A percentile compares a stretch with the other conserved stretches of the same genome.
Conservation (phyloP, 2,888 invertebrate species). For the Xylophagus ater region DNA sequence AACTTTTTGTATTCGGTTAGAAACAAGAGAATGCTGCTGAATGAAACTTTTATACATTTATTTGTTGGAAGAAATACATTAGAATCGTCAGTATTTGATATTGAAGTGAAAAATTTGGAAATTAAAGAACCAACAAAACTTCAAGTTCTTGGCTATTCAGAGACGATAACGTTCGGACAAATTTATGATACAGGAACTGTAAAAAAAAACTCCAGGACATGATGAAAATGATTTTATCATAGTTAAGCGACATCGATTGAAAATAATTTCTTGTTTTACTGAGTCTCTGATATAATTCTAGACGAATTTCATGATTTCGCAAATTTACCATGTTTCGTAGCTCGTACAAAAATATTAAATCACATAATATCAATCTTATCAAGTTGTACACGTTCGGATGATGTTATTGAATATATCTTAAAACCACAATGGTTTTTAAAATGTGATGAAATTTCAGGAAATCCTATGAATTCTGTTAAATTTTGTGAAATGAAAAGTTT, state of each 20-base stretch:
- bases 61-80: slow-evolving; percentile 83
- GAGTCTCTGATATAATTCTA: slow-evolving; percentile 58
- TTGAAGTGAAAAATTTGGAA: slow-evolving; percentile 67
- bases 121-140: slow-evolving; percentile 55
- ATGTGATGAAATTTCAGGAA: slow-evolving; percentile 60
- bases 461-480: slow-evolving; percentile 55
- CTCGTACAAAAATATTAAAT: slow-evolving; percentile 49
- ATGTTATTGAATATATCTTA: slow-evolving; percentile 76
- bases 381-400: slow-evolving; percentile 78
- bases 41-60: slow-evolving; percentile 70
- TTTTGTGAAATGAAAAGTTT: slow-evolving; percentile 56
- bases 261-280: too few species aligned
- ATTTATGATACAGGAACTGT: slow-evolving; percentile 79
- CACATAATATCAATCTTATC: slow-evolving; percentile 73
- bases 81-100: slow-evolving; percentile 86
- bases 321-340: slow-evolving; percentile 62
- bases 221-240: slow-evolving; percentile 77
- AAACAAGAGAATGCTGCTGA: slow-evolving; percentile 64
- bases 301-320: slow-evolving; percentile 47
- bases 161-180: slow-evolving; percentile 68
- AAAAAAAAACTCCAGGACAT: slow-evolving; percentile 90
- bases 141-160: slow-evolving; percentile 59
- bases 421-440: slow-evolving; percentile 90
- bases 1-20: slow-evolving; percentile 28
- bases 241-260: slow-evolving; percentile 60